These are phyloP conservation scores for Montipora sp. DNA, from an alignment of 64 coral and sea anemone species.

Conservation along the genomic window DNA sequence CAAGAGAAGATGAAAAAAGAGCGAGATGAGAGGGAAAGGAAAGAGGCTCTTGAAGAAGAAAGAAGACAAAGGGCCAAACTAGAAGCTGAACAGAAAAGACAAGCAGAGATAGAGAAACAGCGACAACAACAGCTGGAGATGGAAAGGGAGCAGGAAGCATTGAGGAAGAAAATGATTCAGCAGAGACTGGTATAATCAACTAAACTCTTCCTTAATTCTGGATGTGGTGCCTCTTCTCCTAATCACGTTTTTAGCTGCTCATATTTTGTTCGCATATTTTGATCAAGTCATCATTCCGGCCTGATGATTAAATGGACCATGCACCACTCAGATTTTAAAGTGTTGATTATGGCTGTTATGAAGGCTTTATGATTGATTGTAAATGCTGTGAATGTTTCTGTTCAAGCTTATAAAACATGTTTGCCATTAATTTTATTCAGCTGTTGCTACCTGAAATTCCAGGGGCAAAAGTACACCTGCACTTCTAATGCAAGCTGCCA, in stretches of 20 bases:
- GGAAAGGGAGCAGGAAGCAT: conserved; percentile 95
- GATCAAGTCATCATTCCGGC: background rate
- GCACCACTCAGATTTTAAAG: conserved; percentile 27
- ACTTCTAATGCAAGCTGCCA: no score
- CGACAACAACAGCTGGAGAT: conserved; percentile 95
- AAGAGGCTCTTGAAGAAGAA: conserved; percentile 89
- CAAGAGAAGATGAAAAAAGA: conserved; percentile 88
- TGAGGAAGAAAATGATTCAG: conserved; percentile 99
- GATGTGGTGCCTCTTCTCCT: no score
- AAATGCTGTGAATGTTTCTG: no score
- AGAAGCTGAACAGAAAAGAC: conserved; percentile 96
- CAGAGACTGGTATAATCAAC: conserved; percentile 81
- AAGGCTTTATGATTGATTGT: background rate
- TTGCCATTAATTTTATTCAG: no score
- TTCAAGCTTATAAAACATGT: no score
- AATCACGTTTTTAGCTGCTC: no score
- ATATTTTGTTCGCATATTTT: no score
- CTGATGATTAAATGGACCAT: conserved; percentile 25
- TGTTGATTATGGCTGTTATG: conserved; percentile 42
- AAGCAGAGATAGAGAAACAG: conserved; percentile 97
- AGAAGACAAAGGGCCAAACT: conserved; percentile 92
- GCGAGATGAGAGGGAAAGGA: conserved; percentile 88
- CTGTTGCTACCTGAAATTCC: no score
- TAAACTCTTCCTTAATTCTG: background rate
- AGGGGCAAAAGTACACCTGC: no score